Evolutionary conservation across 2,797 vertebrate species (phyloP), one percentile per base, ranked within the genome.

Genomic region (Xenentodon cancila): DNA sequence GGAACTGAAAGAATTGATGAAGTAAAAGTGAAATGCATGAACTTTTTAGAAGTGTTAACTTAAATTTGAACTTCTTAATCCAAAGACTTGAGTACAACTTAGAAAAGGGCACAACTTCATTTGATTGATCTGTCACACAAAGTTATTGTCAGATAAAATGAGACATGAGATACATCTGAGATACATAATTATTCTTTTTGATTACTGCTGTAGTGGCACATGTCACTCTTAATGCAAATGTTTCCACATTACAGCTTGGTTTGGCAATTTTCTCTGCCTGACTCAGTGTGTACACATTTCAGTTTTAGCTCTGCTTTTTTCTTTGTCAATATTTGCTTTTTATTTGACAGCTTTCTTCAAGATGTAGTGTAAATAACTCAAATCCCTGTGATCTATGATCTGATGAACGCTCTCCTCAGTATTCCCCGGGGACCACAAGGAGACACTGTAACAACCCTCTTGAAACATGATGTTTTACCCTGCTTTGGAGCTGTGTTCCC

Each of bases 331-430:
- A 50, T 73, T 73, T 75, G 18, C 53, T 77, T 84, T 77, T 72
- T 34, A 64, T 72, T 75, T 68, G 73, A 46, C 73, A 68, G 56
- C 59, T 64, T 71, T 69, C 57, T 74, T 63, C 16, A 47, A 53
- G 51, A 60, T 1, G n/a, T 43, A 58, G 58, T 68, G 67, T 76
- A 79, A 83, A 86, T 65, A 72, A 56, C 45, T 78, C 1, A 32
- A 58, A 78, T 78, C 47, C 42, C 15, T 88, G 49, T 69, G 80
- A 88, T 89, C 37, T 57, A 45, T 58, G 71, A 75, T 80, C 53
- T 73, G 42, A 79, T 80, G 71, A 79, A 48, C 22, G n/a, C 43
- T 61, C 59, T 66, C 25, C 67, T 68, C 67, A 53, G 59, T 21
- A 47, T 63, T 59, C 79, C 69, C 57, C 48, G 9, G 64, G 54